Percentiles rank a stretch among this genome's conserved stretches.
Conservation (phyloP, 2,888 invertebrate species). For the Conus canariensis region DNA sequence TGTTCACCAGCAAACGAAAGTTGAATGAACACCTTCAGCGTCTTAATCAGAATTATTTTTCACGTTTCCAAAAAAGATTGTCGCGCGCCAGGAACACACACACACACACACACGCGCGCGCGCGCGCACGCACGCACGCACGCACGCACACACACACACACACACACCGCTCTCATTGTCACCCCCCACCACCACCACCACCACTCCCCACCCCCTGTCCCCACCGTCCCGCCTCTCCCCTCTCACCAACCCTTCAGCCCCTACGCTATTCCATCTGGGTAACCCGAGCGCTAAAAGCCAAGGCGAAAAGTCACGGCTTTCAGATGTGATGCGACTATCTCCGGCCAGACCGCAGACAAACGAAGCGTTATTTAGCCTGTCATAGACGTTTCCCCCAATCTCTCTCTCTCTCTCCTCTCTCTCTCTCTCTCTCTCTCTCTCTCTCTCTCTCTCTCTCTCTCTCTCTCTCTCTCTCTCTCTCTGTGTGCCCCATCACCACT, state of each 20-base stretch:
- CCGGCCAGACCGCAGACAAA: background rate
- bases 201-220: background rate
- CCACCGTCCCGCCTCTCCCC: background rate
- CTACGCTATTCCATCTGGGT: background rate
- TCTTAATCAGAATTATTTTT: too few relatives aligned
- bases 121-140: background rate
- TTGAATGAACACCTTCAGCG: too few relatives aligned
- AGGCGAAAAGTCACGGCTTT: background rate
- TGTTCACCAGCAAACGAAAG: background rate
- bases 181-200: background rate
- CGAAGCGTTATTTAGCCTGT: constrained; percentile 17
- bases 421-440: background rate
- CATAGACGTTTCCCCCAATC: background rate
- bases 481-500: background rate
- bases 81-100: background rate
- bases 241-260: background rate
- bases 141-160: constrained; percentile 6
- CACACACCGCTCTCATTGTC: background rate
- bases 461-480: background rate
- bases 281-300: background rate
- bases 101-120: background rate
- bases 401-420: constrained; percentile 2
- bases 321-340: background rate
- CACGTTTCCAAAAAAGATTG: too few relatives aligned
- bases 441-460: background rate